Evolutionary conservation across 2,888 invertebrate species (phyloP), one percentile per base, ranked within the genome.

Genomic region (Dryomyza anilis): DNA sequence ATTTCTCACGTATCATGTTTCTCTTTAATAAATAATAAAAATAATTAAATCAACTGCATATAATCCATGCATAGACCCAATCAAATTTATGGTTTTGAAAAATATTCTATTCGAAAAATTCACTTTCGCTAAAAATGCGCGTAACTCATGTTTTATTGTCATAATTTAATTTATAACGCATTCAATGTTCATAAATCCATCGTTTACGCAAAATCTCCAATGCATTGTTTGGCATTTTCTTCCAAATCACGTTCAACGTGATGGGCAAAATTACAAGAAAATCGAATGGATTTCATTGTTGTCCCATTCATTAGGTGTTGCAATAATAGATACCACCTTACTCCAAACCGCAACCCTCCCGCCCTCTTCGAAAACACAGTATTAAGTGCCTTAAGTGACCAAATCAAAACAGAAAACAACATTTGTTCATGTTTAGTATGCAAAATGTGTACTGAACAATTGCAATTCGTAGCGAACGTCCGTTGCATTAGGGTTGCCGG

Each of bases 211-310:
- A n/a, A n/a, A n/a, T n/a, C n/a, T n/a, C n/a, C n/a, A n/a, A n/a
- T n/a, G n/a, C 30, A 19, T 55, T 16, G 5, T 21, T 19, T 33
- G 19, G 16, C 12, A 25, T 43, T 58, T 58, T 45, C 27, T 45
- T 58, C n/a, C 56, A 56, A 23, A 56, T 56, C 56, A 56, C 56
- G 58, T 58, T 33, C 29, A 10, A 27, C 6, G 25, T 29, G 6
- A 16, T 25, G 29, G 58, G 29, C 5, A 27, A 8, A n/a, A n/a
- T n/a, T n/a, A n/a, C n/a, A 16, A 57, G 27, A 57, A 43, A 33
- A 56, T 19, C 39, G 21, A 33, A 1, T 36, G 19, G 39, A 25
- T 56, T 56, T 14, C n/a, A 8, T 21, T 27, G 10, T 16, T n/a
- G 39, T n/a, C 14, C 23, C 48, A 48, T 48, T 48, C 48, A 48